Evolutionary conservation across 2,888 invertebrate species (phyloP).

Genomic region (Exephanes ischioxanthus): DNA sequence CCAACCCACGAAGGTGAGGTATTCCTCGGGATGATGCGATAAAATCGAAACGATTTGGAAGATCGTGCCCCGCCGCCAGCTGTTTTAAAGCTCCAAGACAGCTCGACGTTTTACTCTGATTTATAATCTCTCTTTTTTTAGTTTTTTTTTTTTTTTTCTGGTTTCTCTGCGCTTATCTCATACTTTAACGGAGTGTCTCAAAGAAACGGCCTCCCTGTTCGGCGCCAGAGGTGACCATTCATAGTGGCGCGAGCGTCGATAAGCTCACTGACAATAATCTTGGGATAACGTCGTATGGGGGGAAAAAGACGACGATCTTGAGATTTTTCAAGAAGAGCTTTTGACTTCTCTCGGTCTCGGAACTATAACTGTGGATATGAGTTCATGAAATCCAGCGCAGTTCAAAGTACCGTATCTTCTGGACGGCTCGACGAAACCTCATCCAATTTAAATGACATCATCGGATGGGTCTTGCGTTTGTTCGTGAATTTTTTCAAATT

Average conservation of each 20-base stretch:
- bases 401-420: background rate
- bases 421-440: background rate
- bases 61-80: slow-evolving; percentile 47
- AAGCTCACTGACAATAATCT: slow-evolving; percentile 14
- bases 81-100: slow-evolving; percentile 37
- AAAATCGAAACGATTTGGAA: slow-evolving; percentile 53
- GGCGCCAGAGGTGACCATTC: slow-evolving; percentile 19
- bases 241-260: background rate
- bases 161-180: background rate
- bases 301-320: background rate
- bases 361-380: background rate
- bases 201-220: slow-evolving; percentile 1
- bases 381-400: background rate
- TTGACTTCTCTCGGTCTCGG: background rate
- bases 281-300: background rate
- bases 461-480: background rate
- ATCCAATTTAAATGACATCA: background rate
- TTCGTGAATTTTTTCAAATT: background rate
- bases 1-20: slow-evolving; percentile 35
- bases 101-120: slow-evolving; percentile 27
- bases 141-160: background rate
- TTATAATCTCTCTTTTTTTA: slow-evolving; percentile 41
- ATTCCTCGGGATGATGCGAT: slow-evolving; percentile 53
- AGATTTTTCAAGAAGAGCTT: background rate
- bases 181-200: background rate